Base-by-base conservation (phyloP, 2,888 invertebrate species). In the Drosophila limbata region DNA sequence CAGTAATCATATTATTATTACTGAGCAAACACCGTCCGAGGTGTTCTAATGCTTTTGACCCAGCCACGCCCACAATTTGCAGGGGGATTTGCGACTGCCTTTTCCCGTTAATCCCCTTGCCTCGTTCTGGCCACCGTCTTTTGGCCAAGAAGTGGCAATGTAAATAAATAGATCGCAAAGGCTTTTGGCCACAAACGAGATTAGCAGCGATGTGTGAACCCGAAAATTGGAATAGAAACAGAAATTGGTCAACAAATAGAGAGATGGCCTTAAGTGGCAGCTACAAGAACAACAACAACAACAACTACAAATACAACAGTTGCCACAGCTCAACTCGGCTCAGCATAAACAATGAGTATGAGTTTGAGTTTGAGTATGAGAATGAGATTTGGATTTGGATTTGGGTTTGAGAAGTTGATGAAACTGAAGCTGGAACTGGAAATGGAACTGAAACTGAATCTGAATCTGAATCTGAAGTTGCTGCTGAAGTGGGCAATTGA, bases 1-100 rank as follows among this genome's bases (percentile, higher is more conserved):
- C 86, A 81, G 76, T 88, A 87, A 88, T 84, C 78, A 81, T 88
- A 81, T 88, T 84, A 88, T 84, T 25, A 25, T 84, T 84, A 61
- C 73, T 71, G 72, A 81, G 55, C 78, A 83, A 88, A 86, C 65
- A 88, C 4, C 35, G 28, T 40, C 35, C 45, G 45, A 53, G 53
- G 52, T 66, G 48, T 67, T 47, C 50, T 21, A 73, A 62, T 73
- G 73, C 59, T 69, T 57, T 62, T 53, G 35, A n/a, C 42, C 61
- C 37, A 25, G 51, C 69, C 61, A 77, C 74, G 73, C 74, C 73
- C 53, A 31, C 17, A 9, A 48, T n/a, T 17, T 33, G 13, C 13
- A 47, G 47, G 13, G 21, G 55, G 50, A 74, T 72, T 77, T 45
- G 35, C 53, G 44, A 33, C 63, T 42, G 31, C 73, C 73, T 44